These are phyloP conservation scores for Odontocerum albicorne DNA, from an alignment of 2,888 invertebrate species.

Conservation along the genomic window DNA sequence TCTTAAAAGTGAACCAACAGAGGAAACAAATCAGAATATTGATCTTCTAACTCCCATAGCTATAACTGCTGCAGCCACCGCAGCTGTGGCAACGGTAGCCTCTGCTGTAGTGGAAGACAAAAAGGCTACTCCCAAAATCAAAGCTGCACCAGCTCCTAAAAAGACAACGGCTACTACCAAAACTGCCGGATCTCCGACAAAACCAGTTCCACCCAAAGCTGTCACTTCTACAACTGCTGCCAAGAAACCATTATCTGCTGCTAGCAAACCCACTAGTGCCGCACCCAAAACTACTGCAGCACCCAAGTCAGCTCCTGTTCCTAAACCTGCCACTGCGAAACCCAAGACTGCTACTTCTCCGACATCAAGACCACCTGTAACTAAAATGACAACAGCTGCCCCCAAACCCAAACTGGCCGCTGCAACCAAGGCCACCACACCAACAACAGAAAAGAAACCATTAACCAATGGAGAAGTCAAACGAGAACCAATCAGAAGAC, in stretches of 20 bases:
- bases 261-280: constrained; percentile 30
- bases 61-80: constrained; percentile 41
- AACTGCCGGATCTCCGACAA: constrained; percentile 33
- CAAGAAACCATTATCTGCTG: constrained; percentile 19
- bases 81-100: constrained; percentile 35
- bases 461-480: constrained; percentile 60
- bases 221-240: constrained; percentile 34
- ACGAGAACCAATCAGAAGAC: constrained; percentile 39
- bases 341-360: constrained; percentile 36
- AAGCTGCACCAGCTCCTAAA: constrained; percentile 24
- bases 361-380: constrained; percentile 39
- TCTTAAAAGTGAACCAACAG: constrained; percentile 7
- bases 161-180: constrained; percentile 32
- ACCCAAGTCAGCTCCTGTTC: constrained; percentile 36
- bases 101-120: constrained; percentile 34
- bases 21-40: constrained; percentile 39
- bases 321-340: constrained; percentile 38
- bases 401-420: constrained; percentile 36
- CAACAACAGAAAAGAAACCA: constrained; percentile 52
- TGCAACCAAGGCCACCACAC: constrained; percentile 22
- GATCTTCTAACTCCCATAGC: constrained; percentile 29
- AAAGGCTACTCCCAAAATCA: constrained; percentile 35
- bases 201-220: constrained; percentile 36
- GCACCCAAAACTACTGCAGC: constrained; percentile 32
- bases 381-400: constrained; percentile 40